Evolutionary conservation across 2,113 vertebrate genomes (phyloP).

Genomic region (Nansenia antarctica): DNA sequence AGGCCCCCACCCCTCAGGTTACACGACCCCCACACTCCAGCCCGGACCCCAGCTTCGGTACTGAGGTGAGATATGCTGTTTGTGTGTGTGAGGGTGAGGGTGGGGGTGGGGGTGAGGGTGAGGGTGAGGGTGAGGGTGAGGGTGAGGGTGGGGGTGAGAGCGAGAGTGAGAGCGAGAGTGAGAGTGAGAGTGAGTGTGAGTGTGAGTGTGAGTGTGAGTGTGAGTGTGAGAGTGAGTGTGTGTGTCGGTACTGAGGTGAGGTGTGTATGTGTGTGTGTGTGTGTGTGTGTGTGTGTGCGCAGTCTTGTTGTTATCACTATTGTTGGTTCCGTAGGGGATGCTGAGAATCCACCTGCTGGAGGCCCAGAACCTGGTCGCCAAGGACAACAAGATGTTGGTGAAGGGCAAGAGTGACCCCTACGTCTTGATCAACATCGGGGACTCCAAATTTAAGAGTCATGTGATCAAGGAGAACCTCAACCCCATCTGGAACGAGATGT

Average conservation of each 20-base stretch:
- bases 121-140: too few species aligned
- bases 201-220: neutral
- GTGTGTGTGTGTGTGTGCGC: neutral
- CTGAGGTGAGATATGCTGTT: constrained; percentile 74
- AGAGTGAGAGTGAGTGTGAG: too few species aligned
- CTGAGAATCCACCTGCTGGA: constrained; percentile 87
- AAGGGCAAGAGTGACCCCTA: constrained; percentile 94
- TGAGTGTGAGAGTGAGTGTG: neutral
- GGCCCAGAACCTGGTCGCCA: constrained; percentile 85
- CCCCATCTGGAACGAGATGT: constrained; percentile 90
- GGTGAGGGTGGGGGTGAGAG: neutral
- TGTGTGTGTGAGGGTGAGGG: neutral
- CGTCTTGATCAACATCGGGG: constrained; percentile 77
- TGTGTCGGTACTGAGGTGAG: neutral
- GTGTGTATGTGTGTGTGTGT: neutral
- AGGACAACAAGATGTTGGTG: constrained; percentile 85
- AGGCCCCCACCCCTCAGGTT: constrained; percentile 53
- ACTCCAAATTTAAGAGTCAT: constrained; percentile 76
- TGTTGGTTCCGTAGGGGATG: constrained; percentile 73
- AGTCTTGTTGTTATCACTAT: neutral
- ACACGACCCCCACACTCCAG: constrained; percentile 70
- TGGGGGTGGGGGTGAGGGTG: neutral
- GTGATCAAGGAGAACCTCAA: constrained; percentile 88
- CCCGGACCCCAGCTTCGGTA: constrained; percentile 78
- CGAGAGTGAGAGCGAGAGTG: neutral